Evolutionary conservation across 2,113 vertebrate species (phyloP), one percentile per base, ranked within the genome.

Genomic region (Perognathus longimembris): DNA sequence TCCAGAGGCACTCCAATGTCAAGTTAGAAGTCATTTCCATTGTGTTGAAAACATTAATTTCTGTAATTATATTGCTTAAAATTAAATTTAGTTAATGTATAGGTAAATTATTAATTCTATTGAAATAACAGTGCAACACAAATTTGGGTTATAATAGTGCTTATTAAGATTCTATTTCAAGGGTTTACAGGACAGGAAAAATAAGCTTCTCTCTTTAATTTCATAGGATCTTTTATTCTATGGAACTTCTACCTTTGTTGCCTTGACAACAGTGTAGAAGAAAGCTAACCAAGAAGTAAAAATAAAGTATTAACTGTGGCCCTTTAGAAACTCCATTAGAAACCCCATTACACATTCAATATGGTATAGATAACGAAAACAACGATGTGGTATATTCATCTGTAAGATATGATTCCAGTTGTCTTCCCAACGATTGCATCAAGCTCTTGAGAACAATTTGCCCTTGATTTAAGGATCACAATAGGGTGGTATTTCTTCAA

Each of bases 121-220:
- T 30, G 75, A 89, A 91, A 83, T 85, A 86, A 38, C 10, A 67
- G 6, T 28, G 30, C 93, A 34, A 69, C 32, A 79, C 61, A 71
- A 92, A 89, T 40, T 28, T 74, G 24, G 24, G 67, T 71, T 63
- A 83, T 57, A n/a, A 61, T 5, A 42, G 28, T 80, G 22, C 54
- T 88, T 71, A 89, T 76, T 34, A 94, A 24, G 3, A 66, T 82
- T 11, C 26, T 0, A 17, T 76, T 79, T 91, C 36, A 86, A 75
- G 66, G 7, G 17, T 59, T 89, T 95, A 69, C 92, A 26, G 36
- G 30, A 17, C 83, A 94, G 6, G 76, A n/a, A 84, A 93, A 91
- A 59, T 17, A 18, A 92, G 24, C 28, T 71, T 84, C 36, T 81
- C 28, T 85, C n/a, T 15, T 87, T 77, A 89, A 90, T 74, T 88